phyloP scores from a whole-genome alignment of 2,797 vertebrate genomes.

The Onychomys arenicola region DNA sequence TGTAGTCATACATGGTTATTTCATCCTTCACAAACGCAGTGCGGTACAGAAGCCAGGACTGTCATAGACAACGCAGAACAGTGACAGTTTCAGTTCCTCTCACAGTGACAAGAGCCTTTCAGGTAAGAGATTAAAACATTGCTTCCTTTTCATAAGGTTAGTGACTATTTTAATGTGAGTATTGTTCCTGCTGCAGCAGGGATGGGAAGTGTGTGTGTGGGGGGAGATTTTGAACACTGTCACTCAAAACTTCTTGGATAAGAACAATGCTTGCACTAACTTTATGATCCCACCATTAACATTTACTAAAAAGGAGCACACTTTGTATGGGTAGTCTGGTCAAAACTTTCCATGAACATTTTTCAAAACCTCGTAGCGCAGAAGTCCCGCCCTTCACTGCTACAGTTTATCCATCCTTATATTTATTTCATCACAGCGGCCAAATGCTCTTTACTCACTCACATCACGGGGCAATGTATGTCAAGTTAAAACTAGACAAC shows the following conservation, averaged over 20 bases:
- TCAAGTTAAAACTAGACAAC: neutral
- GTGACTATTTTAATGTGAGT: conserved; percentile 62
- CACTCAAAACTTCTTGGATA: neutral
- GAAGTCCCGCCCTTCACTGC: neutral
- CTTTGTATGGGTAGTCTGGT: neutral
- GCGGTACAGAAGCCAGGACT: conserved; percentile 51
- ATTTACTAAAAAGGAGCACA: neutral
- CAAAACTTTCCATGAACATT: neutral
- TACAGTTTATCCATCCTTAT: neutral
- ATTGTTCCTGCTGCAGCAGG: conserved; percentile 61
- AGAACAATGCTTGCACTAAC: neutral
- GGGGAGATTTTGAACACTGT: no score
- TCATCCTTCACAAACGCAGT: conserved; percentile 56
- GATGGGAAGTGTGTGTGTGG: neutral
- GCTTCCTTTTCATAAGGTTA: conserved; percentile 64
- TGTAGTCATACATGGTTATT: conserved; percentile 60
- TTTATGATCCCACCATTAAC: neutral
- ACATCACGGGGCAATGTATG: neutral
- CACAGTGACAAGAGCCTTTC: conserved; percentile 61
- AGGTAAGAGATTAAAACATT: conserved; percentile 73
- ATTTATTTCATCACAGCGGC: neutral
- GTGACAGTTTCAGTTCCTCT: conserved; percentile 30
- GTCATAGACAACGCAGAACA: conserved; percentile 38
- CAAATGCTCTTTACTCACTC: neutral
- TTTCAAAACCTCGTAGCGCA: neutral